These are phyloP conservation scores for Glaucidium brasilianum DNA, from an alignment of 2,113 vertebrate species.

Conservation along the genomic window DNA sequence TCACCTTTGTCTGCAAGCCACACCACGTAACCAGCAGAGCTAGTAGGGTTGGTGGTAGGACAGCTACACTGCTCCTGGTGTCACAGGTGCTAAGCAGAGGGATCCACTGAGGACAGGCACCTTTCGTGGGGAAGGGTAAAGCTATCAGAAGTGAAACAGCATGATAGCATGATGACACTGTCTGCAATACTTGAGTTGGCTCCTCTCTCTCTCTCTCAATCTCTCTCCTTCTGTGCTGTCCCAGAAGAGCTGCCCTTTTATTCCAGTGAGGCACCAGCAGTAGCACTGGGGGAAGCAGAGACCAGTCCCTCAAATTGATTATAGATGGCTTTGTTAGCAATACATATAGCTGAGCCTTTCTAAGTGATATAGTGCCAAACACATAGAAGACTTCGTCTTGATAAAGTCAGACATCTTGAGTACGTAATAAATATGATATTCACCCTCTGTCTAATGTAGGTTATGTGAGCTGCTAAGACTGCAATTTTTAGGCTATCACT, in stretches of 20 bases:
- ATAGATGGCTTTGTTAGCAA: neutral
- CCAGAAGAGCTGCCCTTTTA: neutral
- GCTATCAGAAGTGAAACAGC: neutral
- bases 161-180: accelerated
- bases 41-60: neutral
- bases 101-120: neutral
- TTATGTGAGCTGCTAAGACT: slow-evolving; percentile 47
- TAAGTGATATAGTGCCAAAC: slow-evolving; percentile 13
- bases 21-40: neutral
- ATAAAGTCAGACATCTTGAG: slow-evolving; percentile 52
- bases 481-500: slow-evolving; percentile 56
- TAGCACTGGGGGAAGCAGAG: neutral
- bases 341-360: neutral
- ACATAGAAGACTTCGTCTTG: slow-evolving; percentile 2
- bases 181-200: neutral
- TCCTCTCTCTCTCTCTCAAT: neutral
- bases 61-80: neutral
- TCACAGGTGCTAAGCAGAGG: neutral
- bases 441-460: slow-evolving; percentile 32
- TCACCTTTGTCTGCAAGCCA: neutral
- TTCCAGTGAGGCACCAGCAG: neutral
- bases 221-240: neutral
- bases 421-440: slow-evolving; percentile 54
- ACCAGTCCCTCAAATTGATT: neutral
- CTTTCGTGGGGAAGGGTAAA: neutral